Conservation (phyloP, 2,888 invertebrate species). For the Amblyjoppa proteus region DNA sequence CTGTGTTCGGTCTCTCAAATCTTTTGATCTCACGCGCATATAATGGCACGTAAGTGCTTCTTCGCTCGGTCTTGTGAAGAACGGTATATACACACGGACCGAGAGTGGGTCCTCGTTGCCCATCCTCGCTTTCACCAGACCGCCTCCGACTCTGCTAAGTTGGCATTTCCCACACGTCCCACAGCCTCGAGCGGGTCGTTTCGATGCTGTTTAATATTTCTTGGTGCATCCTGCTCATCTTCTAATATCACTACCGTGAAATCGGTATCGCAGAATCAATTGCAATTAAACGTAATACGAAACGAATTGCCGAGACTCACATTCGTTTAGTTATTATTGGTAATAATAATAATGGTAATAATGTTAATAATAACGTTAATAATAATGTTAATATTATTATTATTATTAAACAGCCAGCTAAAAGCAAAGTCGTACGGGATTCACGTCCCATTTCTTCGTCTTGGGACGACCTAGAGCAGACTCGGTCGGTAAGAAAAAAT, state of each 20-base stretch:
- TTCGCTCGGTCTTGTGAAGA: constrained; percentile 8
- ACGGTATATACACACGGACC: neutral
- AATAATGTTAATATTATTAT: no score
- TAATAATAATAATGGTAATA: no score
- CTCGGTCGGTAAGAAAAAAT: no score
- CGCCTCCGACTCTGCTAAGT: constrained; percentile 1
- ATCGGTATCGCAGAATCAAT: neutral
- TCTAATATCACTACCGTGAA: neutral
- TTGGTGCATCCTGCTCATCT: neutral
- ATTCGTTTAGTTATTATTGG: no score
- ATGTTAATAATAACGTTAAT: no score
- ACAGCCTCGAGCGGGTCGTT: constrained; percentile 5
- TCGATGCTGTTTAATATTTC: constrained; percentile 3
- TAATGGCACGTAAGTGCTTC: constrained; percentile 23
- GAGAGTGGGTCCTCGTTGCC: constrained; percentile 49
- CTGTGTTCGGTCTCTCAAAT: constrained; percentile 34
- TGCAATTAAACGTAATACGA: neutral
- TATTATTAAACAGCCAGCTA: no score
- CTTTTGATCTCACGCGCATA: constrained; percentile 51
- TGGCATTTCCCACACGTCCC: constrained; percentile 31
- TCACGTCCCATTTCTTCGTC: no score
- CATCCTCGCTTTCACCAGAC: constrained; percentile 59
- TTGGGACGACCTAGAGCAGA: no score
- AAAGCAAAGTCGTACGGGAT: no score
- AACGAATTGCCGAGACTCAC: neutral